Base-by-base conservation (phyloP, 2,797 vertebrate genomes). In the Pipistrellus nathusii region DNA sequence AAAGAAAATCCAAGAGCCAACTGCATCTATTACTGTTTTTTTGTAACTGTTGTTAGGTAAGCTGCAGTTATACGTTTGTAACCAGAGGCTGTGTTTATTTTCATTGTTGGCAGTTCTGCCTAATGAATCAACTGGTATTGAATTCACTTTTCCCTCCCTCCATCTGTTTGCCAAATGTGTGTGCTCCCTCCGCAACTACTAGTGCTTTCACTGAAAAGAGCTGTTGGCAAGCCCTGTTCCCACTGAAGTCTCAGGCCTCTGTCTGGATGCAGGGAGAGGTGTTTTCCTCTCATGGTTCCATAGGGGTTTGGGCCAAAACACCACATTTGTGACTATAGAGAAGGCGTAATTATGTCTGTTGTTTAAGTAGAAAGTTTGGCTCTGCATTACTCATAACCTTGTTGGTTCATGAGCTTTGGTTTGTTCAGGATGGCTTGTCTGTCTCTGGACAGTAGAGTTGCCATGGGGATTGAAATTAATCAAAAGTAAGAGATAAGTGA, bases 61-160 rank as follows among this genome's bases (percentile, higher is more conserved):
- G 75, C 80, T 86, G 51, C 77, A 73, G 59, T 62, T 91, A 80
- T 53, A 62, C 81, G 90, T 90, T 94, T 91, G 62, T 94, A 94
- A 97, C 95, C 87, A 95, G 89, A 97, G 94, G 93, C 96, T 94
- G 69, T 96, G 69, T 96, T 97, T 97, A 95, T 96, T 90, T 95
- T 93, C 87, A 88, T 84, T 17, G 1, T 85, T 94, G 93, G 89
- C 95, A 85, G 71, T 95, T 95, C 95, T 96, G 90, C 76, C 95
- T 97, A 96, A 97, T n/a, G n/a, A 96, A 93, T 97, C 95, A 96
- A 95, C 90, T 87, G 35, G 90, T 84, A 94, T 27, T 96, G 94
- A 94, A 91, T 95, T 95, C 93, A 93, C 87, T 41, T 35, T 92
- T 90, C 83, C 66, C 91, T 88, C 71, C 81, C 53, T 95, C 94